Conservation (phyloP, 2,797 vertebrate genomes). For the Sparus aurata region DNA sequence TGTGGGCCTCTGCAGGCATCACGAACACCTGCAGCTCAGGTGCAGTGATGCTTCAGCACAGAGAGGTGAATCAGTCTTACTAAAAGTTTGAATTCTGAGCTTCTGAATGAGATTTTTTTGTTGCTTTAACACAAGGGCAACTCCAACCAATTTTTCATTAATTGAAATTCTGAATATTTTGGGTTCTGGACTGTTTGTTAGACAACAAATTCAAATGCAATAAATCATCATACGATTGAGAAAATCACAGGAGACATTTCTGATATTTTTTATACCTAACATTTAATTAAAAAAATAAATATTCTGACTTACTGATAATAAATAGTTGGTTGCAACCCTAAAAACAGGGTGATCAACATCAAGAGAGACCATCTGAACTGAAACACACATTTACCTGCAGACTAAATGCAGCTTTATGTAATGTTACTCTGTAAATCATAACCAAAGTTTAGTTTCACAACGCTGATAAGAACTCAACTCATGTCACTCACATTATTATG, state of each 20-base stretch:
- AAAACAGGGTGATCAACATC: not conserved
- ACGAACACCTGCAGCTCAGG: conserved; percentile 30
- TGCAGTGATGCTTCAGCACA: not conserved
- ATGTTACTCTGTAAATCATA: conserved; percentile 5
- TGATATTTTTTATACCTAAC: not conserved
- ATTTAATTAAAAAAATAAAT: too few relatives aligned
- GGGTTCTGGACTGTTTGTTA: not conserved
- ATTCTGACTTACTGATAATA: not conserved
- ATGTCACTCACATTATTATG: conserved; percentile 3
- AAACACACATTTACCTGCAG: not conserved
- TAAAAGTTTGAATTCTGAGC: not conserved
- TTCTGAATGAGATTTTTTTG: not conserved
- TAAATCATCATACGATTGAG: too few relatives aligned
- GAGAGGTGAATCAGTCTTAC: too few relatives aligned
- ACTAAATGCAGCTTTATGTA: not conserved
- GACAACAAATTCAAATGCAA: too few relatives aligned
- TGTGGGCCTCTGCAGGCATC: not conserved
- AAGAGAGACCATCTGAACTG: not conserved
- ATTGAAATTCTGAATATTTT: not conserved
- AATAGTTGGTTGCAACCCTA: not conserved
- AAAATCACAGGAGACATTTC: not conserved
- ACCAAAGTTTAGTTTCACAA: conserved; percentile 26
- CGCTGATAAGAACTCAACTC: conserved; percentile 6
- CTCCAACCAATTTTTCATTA: not conserved
- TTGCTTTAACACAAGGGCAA: not conserved